Conservation (phyloP, 2,888 invertebrate species). For the Frankliniella fusca region DNA sequence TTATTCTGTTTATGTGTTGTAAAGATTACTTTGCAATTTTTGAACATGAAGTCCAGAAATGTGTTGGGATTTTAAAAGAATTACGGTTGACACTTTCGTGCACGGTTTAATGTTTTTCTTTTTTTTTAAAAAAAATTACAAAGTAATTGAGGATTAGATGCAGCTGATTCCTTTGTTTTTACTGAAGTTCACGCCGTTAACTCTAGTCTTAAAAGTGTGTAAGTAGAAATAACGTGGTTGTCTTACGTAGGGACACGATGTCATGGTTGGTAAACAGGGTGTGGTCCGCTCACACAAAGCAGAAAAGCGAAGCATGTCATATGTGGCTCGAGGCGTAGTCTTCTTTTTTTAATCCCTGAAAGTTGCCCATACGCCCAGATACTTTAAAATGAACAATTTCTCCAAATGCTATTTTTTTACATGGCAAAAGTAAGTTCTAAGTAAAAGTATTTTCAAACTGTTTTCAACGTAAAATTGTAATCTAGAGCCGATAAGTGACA, state of each 20-base stretch:
- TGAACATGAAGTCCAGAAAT: not conserved
- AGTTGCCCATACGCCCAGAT: slow-evolving; percentile 7
- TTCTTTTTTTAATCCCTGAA: not conserved
- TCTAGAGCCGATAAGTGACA: slow-evolving; percentile 24
- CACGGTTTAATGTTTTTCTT: not conserved
- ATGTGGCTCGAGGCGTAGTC: slow-evolving; percentile 18
- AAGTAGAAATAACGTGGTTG: slow-evolving; percentile 25
- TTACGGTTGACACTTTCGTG: not conserved
- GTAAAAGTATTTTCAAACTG: slow-evolving; percentile 26
- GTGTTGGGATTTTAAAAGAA: not conserved
- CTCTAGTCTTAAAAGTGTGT: slow-evolving; percentile 26
- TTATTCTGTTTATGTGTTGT: not conserved
- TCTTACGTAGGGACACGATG: slow-evolving; percentile 16
- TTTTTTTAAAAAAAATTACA: not conserved
- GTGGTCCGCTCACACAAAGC: slow-evolving; percentile 18
- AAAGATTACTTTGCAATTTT: not conserved
- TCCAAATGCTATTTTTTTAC: slow-evolving; percentile 23
- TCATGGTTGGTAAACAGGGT: slow-evolving; percentile 26
- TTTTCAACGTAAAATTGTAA: slow-evolving; percentile 11
- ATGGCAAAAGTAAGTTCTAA: slow-evolving; percentile 23
- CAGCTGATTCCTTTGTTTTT: slow-evolving; percentile 7
- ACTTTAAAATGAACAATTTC: slow-evolving; percentile 9
- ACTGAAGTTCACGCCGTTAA: slow-evolving; percentile 22
- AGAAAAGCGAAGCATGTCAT: slow-evolving; percentile 23
- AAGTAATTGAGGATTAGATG: not conserved